phyloP scores from a whole-genome alignment of 1,140 invertebrate species.

The Platyura marginata region DNA sequence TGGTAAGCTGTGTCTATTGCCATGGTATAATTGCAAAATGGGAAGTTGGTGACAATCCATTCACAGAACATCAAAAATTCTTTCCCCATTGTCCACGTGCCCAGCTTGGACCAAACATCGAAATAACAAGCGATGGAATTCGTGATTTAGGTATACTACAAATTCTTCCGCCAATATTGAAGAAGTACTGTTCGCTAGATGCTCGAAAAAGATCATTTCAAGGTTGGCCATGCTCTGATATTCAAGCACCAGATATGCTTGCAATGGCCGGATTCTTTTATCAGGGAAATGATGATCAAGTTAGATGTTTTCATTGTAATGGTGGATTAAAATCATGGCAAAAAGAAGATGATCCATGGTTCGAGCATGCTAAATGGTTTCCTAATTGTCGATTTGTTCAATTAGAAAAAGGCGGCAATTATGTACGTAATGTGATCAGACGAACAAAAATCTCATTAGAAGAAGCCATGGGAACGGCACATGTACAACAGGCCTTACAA shows the following conservation, averaged over 20 bases:
- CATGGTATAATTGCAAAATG: conserved; percentile 51
- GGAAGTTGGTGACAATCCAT: conserved; percentile 52
- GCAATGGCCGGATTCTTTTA: conserved; percentile 65
- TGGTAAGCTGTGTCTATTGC: conserved; percentile 72
- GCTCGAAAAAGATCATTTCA: conserved; percentile 41
- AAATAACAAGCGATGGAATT: conserved; percentile 23
- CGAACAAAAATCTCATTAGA: conserved; percentile 5
- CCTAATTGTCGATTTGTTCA: conserved; percentile 59
- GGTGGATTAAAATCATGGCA: conserved; percentile 75
- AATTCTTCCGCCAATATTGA: conserved; percentile 37
- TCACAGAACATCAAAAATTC: conserved; percentile 49
- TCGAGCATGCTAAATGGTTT: conserved; percentile 81
- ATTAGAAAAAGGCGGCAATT: conserved; percentile 60
- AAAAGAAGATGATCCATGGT: conserved; percentile 67
- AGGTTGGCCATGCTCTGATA: conserved; percentile 39
- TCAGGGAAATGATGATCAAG: conserved; percentile 39
- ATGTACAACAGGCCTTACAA: conserved; percentile 38
- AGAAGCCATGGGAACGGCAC: conserved; percentile 28
- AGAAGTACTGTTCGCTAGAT: conserved; percentile 39
- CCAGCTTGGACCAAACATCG: conserved; percentile 17
- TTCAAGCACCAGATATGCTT: conserved; percentile 43
- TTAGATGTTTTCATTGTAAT: conserved; percentile 84
- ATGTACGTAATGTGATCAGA: conserved; percentile 32
- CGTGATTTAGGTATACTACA: conserved; percentile 40
- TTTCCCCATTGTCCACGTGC: conserved; percentile 46